Evolutionary conservation across 2,113 vertebrate genomes (phyloP).

Genomic region (Erythrocercus mccallii): DNA sequence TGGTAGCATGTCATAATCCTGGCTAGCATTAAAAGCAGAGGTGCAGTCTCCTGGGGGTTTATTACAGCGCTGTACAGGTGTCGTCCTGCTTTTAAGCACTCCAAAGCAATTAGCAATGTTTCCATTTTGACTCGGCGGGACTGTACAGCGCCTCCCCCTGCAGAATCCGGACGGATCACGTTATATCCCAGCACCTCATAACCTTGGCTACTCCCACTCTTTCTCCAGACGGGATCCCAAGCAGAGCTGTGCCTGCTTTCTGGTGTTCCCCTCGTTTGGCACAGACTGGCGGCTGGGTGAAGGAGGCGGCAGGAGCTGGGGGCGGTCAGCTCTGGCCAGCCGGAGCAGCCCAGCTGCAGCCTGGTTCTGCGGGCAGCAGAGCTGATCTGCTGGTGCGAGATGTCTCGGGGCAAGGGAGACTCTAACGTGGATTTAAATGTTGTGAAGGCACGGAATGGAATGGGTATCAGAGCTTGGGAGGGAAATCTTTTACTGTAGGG

Average conservation of each 20-base stretch:
- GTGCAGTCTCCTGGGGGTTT: background rate
- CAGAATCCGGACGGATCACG: background rate
- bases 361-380: background rate
- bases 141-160: constrained; percentile 28
- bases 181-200: background rate
- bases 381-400: background rate
- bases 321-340: background rate
- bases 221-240: background rate
- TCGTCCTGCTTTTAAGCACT: background rate
- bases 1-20: background rate
- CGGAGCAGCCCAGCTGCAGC: background rate
- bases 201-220: background rate
- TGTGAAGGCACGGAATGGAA: background rate
- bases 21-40: background rate
- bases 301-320: background rate
- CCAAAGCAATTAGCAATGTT: constrained; percentile 37
- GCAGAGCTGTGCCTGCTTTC: background rate
- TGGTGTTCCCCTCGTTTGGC: background rate
- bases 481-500: background rate
- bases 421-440: background rate
- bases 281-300: background rate
- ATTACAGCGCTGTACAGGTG: constrained; percentile 58
- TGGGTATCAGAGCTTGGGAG: background rate
- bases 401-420: background rate
- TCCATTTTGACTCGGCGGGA: background rate